Evolutionary conservation across 2,888 invertebrate species (phyloP).

Genomic region (Gasteruption jaculator): DNA sequence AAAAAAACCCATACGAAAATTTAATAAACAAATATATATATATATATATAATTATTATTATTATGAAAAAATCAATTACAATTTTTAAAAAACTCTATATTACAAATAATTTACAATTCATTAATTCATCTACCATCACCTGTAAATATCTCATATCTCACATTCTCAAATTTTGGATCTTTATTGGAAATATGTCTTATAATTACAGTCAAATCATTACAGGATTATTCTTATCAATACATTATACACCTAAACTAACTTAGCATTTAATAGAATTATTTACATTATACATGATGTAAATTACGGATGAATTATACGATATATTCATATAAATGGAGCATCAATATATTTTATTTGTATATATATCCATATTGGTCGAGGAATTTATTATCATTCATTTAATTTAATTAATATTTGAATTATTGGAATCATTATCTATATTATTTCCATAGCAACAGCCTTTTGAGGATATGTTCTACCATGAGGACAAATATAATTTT

Average conservation of each 20-base stretch:
- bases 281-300: slow-evolving; percentile 70
- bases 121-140: slow-evolving; percentile 61
- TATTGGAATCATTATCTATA: too few species aligned
- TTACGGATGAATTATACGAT: slow-evolving; percentile 65
- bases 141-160: slow-evolving; percentile 59
- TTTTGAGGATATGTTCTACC: too few species aligned
- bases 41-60: too few species aligned
- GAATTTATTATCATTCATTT: too few species aligned
- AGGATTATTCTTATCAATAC: slow-evolving; percentile 67
- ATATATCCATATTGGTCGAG: too few species aligned
- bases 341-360: slow-evolving; percentile 70
- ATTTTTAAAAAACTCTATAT: slow-evolving; percentile 30
- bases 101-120: slow-evolving; percentile 60
- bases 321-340: slow-evolving; percentile 67
- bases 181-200: slow-evolving; percentile 61
- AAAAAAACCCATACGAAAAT: slow-evolving; percentile 55
- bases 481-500: too few species aligned
- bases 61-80: slow-evolving; percentile 47
- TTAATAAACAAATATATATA: too few species aligned
- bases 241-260: slow-evolving; percentile 62
- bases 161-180: slow-evolving; percentile 72
- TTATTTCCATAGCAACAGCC: too few species aligned
- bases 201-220: slow-evolving; percentile 65
- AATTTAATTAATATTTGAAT: too few species aligned
- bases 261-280: slow-evolving; percentile 64